Evolutionary conservation across 35 echinoderm and acorn worm species (phyloP).

Genomic region (Diadema setosum): DNA sequence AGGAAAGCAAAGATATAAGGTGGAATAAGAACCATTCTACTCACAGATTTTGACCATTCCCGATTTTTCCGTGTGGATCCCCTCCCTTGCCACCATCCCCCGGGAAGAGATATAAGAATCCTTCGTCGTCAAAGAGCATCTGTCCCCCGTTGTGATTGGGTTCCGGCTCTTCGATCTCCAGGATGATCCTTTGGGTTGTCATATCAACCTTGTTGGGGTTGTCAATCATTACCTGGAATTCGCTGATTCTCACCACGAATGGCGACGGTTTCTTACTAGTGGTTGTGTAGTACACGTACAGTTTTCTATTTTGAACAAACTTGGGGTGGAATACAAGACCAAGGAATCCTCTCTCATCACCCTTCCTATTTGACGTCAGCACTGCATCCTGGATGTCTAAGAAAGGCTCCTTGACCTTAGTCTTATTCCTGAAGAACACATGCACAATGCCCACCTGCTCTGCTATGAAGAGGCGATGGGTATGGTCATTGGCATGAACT

Average conservation of each 20-base stretch:
- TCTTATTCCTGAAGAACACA: slow-evolving; percentile 71
- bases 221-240: slow-evolving; percentile 42
- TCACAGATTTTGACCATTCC: slow-evolving; percentile 76
- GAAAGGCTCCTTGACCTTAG: slow-evolving; percentile 74
- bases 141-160: slow-evolving; percentile 97
- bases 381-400: slow-evolving; percentile 69
- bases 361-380: slow-evolving; percentile 34
- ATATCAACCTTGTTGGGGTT: slow-evolving; percentile 67
- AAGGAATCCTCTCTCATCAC: slow-evolving; percentile 85
- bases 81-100: slow-evolving; percentile 88
- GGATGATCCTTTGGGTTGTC: slow-evolving; percentile 50
- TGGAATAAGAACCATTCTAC: too few species aligned
- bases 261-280: neutral
- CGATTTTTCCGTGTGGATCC: slow-evolving; percentile 75
- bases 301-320: slow-evolving; percentile 62
- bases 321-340: slow-evolving; percentile 94
- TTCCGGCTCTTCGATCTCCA: slow-evolving; percentile 72
- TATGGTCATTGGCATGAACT: slow-evolving; percentile 82
- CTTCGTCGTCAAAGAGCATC: slow-evolving; percentile 77
- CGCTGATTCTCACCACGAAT: slow-evolving; percentile 55
- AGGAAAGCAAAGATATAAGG: too few species aligned
- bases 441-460: slow-evolving; percentile 79
- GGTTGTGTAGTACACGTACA: slow-evolving; percentile 80
- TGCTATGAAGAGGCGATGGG: slow-evolving; percentile 77
- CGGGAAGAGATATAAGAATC: slow-evolving; percentile 68